phyloP scores from a whole-genome alignment of 2,797 vertebrate species.

The Gadopsis bispinosus region DNA sequence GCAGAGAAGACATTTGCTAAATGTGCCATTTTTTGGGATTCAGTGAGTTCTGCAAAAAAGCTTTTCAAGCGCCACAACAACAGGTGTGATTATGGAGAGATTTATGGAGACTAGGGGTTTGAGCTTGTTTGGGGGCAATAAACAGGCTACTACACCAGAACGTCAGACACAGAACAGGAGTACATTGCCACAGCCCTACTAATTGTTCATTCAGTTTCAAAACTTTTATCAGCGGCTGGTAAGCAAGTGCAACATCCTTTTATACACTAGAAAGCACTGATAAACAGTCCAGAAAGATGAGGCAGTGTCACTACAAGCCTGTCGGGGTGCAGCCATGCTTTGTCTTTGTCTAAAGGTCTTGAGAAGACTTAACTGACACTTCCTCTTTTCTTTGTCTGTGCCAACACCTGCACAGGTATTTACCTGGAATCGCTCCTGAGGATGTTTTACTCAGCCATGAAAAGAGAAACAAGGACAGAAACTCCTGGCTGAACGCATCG shows the following conservation, averaged over 20 bases:
- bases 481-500: constrained; percentile 67
- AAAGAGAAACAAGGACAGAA: constrained; percentile 70
- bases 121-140: constrained; percentile 13
- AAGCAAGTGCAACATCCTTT: not conserved
- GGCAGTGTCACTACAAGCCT: constrained; percentile 35
- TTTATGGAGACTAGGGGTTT: constrained; percentile 21
- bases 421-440: constrained; percentile 69
- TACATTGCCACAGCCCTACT: constrained; percentile 2
- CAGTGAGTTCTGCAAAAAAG: constrained; percentile 24
- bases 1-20: constrained; percentile 44
- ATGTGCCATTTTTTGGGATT: constrained; percentile 42
- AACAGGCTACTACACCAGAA: constrained; percentile 7
- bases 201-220: constrained; percentile 2
- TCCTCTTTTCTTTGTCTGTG: constrained; percentile 69
- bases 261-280: constrained; percentile 8
- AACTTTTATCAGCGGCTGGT: not conserved
- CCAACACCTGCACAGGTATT: constrained; percentile 78
- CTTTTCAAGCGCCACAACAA: constrained; percentile 31
- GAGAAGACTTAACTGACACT: constrained; percentile 60
- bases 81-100: constrained; percentile 40
- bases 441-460: constrained; percentile 73
- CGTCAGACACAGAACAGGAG: not conserved
- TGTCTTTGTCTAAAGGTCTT: constrained; percentile 56
- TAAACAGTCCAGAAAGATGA: constrained; percentile 27
- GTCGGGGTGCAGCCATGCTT: constrained; percentile 52